These are phyloP conservation scores for Nyctereutes procyonoides DNA, from an alignment of 2,113 vertebrate species.

Conservation along the genomic window DNA sequence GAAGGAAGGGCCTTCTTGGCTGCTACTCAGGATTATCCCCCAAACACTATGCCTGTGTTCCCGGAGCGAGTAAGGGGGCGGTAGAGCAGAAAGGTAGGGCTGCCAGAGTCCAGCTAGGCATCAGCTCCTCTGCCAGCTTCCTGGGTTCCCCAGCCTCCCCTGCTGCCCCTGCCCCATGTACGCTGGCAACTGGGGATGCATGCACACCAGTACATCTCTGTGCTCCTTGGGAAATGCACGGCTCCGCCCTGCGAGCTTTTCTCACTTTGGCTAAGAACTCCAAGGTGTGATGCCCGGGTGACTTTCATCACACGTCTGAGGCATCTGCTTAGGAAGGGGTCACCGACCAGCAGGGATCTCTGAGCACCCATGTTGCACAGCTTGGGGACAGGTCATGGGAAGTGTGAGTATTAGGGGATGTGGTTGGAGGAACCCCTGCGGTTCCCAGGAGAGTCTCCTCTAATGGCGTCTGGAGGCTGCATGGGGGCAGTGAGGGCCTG, in stretches of 20 bases:
- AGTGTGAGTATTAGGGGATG: background rate
- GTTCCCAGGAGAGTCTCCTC: background rate
- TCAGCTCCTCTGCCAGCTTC: background rate
- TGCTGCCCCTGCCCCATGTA: background rate
- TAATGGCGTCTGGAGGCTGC: background rate
- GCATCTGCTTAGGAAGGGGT: background rate
- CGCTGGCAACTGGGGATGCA: background rate
- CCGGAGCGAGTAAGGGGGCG: background rate
- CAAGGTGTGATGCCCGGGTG: background rate
- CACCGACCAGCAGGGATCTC: background rate
- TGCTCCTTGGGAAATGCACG: background rate
- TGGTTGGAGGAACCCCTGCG: background rate
- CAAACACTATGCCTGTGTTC: background rate
- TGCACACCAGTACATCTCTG: background rate
- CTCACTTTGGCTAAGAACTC: background rate
- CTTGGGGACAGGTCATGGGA: background rate
- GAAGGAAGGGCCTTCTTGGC: background rate
- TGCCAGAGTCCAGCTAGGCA: background rate
- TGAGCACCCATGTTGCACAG: background rate
- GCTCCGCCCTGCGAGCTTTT: background rate
- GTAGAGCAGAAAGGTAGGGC: background rate
- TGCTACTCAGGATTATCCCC: background rate
- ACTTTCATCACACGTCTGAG: background rate
- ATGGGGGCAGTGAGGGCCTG: background rate
- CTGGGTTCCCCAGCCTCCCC: background rate